These are phyloP conservation scores for Pseudotriccus pelzelni DNA, from an alignment of 2,797 vertebrate genomes.

Conservation along the genomic window DNA sequence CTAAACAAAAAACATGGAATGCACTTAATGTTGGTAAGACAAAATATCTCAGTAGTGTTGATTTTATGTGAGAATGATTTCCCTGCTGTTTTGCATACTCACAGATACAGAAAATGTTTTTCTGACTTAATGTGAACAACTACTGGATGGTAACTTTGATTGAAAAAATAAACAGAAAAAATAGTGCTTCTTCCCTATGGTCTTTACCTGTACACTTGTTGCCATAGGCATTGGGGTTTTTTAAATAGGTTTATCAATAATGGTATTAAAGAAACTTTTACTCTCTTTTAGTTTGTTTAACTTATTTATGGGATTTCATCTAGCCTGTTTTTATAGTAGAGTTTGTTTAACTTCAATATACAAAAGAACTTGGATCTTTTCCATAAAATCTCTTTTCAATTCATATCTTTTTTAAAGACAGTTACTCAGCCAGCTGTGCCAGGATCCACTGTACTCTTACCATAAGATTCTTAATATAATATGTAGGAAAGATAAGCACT, in stretches of 20 bases:
- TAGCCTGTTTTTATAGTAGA: neutral
- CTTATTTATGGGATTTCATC: neutral
- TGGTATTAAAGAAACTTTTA: neutral
- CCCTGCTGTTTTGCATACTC: neutral
- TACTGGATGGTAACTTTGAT: neutral
- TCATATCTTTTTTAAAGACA: neutral
- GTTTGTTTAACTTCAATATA: neutral
- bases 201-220: neutral
- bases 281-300: neutral
- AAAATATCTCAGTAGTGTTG: neutral
- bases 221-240: accelerated
- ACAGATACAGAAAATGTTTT: neutral
- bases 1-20: neutral
- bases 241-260: neutral
- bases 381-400: neutral
- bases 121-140: neutral
- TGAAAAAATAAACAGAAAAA: neutral
- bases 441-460: neutral
- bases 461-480: neutral
- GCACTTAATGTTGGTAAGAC: neutral
- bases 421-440: neutral
- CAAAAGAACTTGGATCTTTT: neutral
- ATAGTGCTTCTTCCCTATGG: neutral
- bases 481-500: neutral
- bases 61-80: neutral